Evolutionary conservation across 2,797 vertebrate genomes (phyloP).

Genomic region (Percopsis omiscomaycus): DNA sequence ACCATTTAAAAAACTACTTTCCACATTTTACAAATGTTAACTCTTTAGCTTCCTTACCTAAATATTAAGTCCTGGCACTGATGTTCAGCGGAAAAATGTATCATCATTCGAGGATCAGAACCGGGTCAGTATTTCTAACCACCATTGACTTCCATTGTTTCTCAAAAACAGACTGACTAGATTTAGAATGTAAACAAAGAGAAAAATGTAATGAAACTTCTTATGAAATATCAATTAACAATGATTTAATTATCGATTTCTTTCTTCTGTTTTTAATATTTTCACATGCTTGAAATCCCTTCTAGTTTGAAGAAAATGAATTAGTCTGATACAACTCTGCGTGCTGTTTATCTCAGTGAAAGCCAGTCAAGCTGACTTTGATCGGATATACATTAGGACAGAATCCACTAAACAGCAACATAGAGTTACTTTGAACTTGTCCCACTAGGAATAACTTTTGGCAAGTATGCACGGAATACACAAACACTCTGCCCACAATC

Average conservation of each 20-base stretch:
- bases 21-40: too few species aligned
- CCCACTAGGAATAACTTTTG: conserved; percentile 53
- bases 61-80: too few species aligned
- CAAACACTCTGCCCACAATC: conserved; percentile 51
- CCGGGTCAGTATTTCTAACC: too few species aligned
- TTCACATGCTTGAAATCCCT: conserved; percentile 50
- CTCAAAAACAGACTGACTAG: too few species aligned
- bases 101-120: too few species aligned
- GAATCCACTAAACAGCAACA: conserved; percentile 26
- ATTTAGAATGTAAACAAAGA: too few species aligned
- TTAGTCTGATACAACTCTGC: conserved; percentile 40
- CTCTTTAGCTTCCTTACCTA: too few species aligned
- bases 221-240: conserved; percentile 50
- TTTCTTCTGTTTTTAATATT: conserved; percentile 27
- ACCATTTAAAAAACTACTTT: too few species aligned
- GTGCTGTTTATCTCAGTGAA: conserved; percentile 48
- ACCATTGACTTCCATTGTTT: too few species aligned
- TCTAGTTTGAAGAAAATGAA: conserved; percentile 44
- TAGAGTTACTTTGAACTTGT: conserved; percentile 46
- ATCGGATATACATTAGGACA: conserved; percentile 47
- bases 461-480: conserved; percentile 45
- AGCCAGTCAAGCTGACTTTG: conserved; percentile 38
- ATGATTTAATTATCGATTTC: conserved; percentile 50
- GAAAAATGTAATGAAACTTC: neutral
- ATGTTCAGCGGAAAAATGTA: too few species aligned